phyloP scores from a whole-genome alignment of 2,888 invertebrate genomes.

The Helleia helle region DNA sequence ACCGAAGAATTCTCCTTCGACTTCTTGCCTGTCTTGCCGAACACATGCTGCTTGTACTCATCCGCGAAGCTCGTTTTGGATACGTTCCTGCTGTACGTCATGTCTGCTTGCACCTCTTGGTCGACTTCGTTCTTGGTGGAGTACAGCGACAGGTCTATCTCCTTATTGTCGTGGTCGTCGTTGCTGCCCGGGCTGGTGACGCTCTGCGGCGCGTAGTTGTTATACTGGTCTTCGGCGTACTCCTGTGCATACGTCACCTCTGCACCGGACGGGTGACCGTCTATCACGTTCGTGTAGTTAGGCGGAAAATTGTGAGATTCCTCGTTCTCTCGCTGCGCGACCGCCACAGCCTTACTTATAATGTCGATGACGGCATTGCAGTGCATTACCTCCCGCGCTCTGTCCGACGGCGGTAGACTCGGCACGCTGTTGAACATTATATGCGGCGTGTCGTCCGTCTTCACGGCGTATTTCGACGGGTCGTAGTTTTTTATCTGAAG shows the following conservation, averaged over 20 bases:
- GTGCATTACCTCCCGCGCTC: slow-evolving; percentile 68
- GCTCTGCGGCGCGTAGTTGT: slow-evolving; percentile 24
- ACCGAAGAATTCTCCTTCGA: slow-evolving; percentile 65
- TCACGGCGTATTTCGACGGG: slow-evolving; percentile 59
- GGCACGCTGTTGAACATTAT: slow-evolving; percentile 75
- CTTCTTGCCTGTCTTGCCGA: slow-evolving; percentile 36
- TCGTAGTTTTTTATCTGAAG: slow-evolving; percentile 70
- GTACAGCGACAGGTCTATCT: slow-evolving; percentile 66
- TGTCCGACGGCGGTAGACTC: slow-evolving; percentile 70
- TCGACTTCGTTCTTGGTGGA: slow-evolving; percentile 56
- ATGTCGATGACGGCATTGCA: slow-evolving; percentile 70
- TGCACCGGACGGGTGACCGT: slow-evolving; percentile 35
- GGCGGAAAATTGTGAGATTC: slow-evolving; percentile 51
- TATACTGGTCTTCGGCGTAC: slow-evolving; percentile 53
- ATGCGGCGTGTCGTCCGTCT: slow-evolving; percentile 64
- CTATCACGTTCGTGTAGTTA: too few relatives aligned
- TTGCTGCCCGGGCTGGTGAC: slow-evolving; percentile 47
- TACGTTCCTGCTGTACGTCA: slow-evolving; percentile 35
- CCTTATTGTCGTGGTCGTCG: slow-evolving; percentile 59
- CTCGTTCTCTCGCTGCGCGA: slow-evolving; percentile 64
- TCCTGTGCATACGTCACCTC: slow-evolving; percentile 43
- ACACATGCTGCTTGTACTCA: slow-evolving; percentile 54
- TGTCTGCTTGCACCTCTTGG: slow-evolving; percentile 33
- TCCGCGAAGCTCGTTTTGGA: slow-evolving; percentile 43
- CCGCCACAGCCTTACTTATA: slow-evolving; percentile 67